Conservation (phyloP, 2,888 invertebrate species). For the Harpagoxenus sublaevis region DNA sequence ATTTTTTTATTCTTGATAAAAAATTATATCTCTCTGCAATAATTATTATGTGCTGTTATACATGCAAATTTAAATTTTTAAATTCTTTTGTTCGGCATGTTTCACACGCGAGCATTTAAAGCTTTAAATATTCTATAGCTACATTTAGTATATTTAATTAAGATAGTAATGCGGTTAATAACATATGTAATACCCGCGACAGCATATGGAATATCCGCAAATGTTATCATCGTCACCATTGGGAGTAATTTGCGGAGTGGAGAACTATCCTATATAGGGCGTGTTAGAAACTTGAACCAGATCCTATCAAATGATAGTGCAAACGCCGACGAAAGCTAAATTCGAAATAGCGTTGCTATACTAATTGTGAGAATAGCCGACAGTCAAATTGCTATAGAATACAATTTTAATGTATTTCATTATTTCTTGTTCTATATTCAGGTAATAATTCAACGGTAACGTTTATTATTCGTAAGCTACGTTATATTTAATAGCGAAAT, state of each 20-base stretch:
- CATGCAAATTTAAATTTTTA: not conserved
- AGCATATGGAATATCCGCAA: conserved; percentile 44
- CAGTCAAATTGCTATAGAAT: not conserved
- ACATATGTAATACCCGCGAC: conserved; percentile 38
- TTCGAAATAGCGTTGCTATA: conserved; percentile 12
- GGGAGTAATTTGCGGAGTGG: conserved; percentile 52
- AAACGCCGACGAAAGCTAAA: conserved; percentile 27
- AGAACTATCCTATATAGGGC: conserved; percentile 31
- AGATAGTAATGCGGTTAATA: conserved; percentile 41
- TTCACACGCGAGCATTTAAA: not conserved
- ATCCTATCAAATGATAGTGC: conserved; percentile 32
- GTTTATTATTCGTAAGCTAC: conserved; percentile 10
- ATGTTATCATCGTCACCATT: conserved; percentile 49
- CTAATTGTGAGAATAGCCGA: not conserved
- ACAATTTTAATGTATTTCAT: conserved; percentile 6
- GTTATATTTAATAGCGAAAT: conserved; percentile 35
- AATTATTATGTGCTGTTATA: not conserved
- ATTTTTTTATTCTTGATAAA: not conserved
- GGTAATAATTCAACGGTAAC: conserved; percentile 30
- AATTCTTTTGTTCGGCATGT: not conserved
- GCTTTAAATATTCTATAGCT: conserved; percentile 1
- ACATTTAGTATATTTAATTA: conserved; percentile 22
- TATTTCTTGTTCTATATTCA: not conserved
- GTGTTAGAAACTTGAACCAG: conserved; percentile 48
- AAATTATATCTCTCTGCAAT: not conserved